These are phyloP conservation scores for Malacosoma neustria DNA, from an alignment of 2,888 invertebrate species.

Conservation along the genomic window DNA sequence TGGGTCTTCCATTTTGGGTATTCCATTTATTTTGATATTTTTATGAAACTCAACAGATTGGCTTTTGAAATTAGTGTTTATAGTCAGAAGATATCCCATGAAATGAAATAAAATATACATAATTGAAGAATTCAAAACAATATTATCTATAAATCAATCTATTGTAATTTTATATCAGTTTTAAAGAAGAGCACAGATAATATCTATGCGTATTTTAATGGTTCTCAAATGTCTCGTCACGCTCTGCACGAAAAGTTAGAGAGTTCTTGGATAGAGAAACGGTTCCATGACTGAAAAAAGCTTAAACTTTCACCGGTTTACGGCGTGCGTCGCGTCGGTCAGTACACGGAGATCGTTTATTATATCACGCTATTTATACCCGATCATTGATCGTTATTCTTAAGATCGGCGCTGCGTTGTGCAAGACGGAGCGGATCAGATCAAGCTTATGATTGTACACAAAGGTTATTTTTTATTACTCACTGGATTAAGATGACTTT, in stretches of 20 bases:
- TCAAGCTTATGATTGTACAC: conserved; percentile 17
- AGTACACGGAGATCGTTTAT: conserved; percentile 6
- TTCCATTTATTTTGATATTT: too few relatives aligned
- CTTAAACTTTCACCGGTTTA: not conserved
- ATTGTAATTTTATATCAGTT: too few relatives aligned
- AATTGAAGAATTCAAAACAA: too few relatives aligned
- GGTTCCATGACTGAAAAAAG: not conserved
- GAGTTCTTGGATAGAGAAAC: not conserved
- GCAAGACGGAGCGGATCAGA: conserved; percentile 27
- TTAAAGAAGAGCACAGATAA: not conserved
- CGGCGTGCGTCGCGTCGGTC: not conserved
- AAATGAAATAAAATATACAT: too few relatives aligned
- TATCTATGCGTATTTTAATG: not conserved
- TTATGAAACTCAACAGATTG: too few relatives aligned
- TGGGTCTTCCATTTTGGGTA: too few relatives aligned
- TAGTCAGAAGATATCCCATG: too few relatives aligned
- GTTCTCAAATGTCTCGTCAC: not conserved
- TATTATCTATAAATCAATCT: too few relatives aligned
- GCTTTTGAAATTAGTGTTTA: too few relatives aligned
- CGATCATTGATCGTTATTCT: conserved; percentile 19
- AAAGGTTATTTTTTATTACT: conserved; percentile 11
- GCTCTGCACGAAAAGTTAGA: not conserved
- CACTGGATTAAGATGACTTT: too few relatives aligned
- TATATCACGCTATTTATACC: conserved; percentile 33
- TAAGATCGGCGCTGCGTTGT: conserved; percentile 21